A percentile compares a stretch with the other conserved stretches of the same genome.
These are phyloP conservation scores for Colius striatus DNA, from an alignment of 2,113 vertebrate species.

Conservation along the genomic window DNA sequence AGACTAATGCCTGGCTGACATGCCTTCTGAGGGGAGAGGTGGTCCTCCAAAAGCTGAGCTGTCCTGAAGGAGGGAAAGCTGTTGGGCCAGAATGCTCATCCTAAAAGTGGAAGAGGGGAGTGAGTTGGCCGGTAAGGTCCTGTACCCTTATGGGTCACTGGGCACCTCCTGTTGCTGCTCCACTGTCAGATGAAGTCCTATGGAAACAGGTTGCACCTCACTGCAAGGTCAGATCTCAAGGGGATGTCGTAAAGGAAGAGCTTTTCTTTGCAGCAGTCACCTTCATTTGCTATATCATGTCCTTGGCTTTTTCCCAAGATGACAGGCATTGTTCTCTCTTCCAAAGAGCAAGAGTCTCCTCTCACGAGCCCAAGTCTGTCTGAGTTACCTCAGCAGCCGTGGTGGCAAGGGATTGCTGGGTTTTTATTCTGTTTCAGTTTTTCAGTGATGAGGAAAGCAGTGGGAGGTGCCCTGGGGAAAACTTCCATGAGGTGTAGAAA, in stretches of 20 bases:
- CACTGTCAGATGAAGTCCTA: neutral
- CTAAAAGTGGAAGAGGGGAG: neutral
- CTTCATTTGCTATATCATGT: neutral
- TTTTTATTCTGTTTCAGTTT: neutral
- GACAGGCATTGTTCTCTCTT: accelerated
- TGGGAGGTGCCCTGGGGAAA: neutral
- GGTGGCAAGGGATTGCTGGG: neutral
- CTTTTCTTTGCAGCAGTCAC: neutral
- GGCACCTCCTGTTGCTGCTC: neutral
- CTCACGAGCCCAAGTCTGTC: neutral
- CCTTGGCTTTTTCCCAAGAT: neutral
- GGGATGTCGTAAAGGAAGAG: neutral
- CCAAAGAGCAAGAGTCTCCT: neutral
- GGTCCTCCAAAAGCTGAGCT: neutral
- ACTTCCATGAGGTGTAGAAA: neutral
- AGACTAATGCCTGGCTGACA: neutral
- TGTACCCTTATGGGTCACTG: too few relatives aligned
- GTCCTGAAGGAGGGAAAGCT: neutral
- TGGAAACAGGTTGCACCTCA: neutral
- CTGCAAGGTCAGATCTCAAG: neutral
- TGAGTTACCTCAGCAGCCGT: neutral
- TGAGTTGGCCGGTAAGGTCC: neutral
- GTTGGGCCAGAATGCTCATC: neutral
- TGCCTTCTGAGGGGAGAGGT: neutral
- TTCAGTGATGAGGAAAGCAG: neutral